Evolutionary conservation across 2,113 vertebrate genomes (phyloP).

Genomic region (Onychostoma macrolepis): DNA sequence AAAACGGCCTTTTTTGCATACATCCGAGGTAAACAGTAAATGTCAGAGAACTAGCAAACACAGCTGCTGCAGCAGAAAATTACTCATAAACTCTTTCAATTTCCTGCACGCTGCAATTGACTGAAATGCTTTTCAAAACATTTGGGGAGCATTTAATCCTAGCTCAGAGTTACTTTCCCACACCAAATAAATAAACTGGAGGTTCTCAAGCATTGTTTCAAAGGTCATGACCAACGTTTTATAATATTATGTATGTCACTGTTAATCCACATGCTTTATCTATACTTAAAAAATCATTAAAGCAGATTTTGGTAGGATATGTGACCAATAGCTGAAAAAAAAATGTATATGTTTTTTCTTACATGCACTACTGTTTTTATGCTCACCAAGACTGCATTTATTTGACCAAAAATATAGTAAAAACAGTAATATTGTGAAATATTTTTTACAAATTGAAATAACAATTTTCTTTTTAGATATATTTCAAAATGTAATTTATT

Average conservation of each 20-base stretch:
- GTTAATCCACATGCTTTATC: slow-evolving; percentile 19
- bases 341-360: background rate
- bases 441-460: background rate
- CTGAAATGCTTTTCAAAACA: slow-evolving; percentile 39
- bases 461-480: background rate
- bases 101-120: slow-evolving; percentile 52
- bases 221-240: background rate
- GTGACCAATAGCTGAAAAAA: background rate
- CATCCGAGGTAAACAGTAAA: slow-evolving; percentile 39
- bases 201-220: background rate
- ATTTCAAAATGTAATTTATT: background rate
- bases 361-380: background rate
- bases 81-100: slow-evolving; percentile 54
- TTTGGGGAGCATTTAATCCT: slow-evolving; percentile 29
- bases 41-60: slow-evolving; percentile 49
- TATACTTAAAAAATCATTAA: slow-evolving; percentile 37
- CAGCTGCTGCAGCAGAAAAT: slow-evolving; percentile 48
- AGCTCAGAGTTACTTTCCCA: slow-evolving; percentile 40
- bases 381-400: background rate
- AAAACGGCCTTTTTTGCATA: slow-evolving; percentile 1
- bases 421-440: background rate
- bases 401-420: background rate
- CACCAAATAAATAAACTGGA: slow-evolving; percentile 42
- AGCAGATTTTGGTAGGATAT: slow-evolving; percentile 6
- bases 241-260: slow-evolving; percentile 11